Percentiles rank a stretch among this genome's conserved stretches.
Evolutionary conservation across 1,140 invertebrate genomes (phyloP).

Genomic region (Apis mellifera): Amel_HAv3.1 CM009938.2:5549001-5549500

Average conservation of each 20-base stretch:
- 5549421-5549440: too few species aligned
- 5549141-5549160: slow-evolving; percentile 6
- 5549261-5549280: background rate
- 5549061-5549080: background rate
- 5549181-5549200: slow-evolving; percentile 8
- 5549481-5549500: background rate
- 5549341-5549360: slow-evolving; percentile 34
- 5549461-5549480: background rate
- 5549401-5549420: too few species aligned
- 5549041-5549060: background rate
- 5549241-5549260: background rate
- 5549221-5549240: background rate
- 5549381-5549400: background rate
- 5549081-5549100: background rate
- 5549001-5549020: too few species aligned
- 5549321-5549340: background rate
- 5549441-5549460: too few species aligned
- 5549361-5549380: background rate
- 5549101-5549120: background rate
- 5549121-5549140: background rate
- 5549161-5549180: slow-evolving; percentile 3
- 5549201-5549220: slow-evolving; percentile 6
- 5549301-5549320: background rate
- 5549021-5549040: too few species aligned
- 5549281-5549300: background rate